A percentile compares a stretch with the other conserved stretches of the same genome.
These are phyloP conservation scores for Ephydatia muelleri DNA, from an alignment of 37 sponge, comb jelly and placozoan genomes.

Conservation along the genomic window DNA sequence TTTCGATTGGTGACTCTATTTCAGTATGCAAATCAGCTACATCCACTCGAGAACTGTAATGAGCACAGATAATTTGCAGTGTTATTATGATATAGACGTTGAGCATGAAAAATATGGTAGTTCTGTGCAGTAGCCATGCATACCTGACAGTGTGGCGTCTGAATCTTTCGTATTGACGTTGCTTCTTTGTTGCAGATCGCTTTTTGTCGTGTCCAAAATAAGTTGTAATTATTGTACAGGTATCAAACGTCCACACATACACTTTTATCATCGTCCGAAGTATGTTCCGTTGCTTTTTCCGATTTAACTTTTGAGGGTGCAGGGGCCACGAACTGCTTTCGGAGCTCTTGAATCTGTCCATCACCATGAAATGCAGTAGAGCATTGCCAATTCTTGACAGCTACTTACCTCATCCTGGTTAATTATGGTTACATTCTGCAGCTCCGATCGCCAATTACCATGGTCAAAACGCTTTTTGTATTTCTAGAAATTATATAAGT, in stretches of 20 bases:
- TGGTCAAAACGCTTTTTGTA: conserved; percentile 2
- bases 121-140: too few relatives aligned
- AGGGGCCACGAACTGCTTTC: neutral
- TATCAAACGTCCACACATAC: neutral
- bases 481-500: neutral
- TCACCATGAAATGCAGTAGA: too few relatives aligned
- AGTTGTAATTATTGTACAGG: too few relatives aligned
- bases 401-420: conserved; percentile 51
- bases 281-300: neutral
- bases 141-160: neutral
- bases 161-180: neutral
- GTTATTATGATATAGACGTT: too few relatives aligned
- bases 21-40: neutral
- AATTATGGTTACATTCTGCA: conserved; percentile 46
- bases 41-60: neutral
- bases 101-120: too few relatives aligned
- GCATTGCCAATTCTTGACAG: neutral
- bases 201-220: neutral
- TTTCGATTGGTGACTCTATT: neutral
- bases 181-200: neutral
- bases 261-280: neutral
- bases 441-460: conserved; percentile 42
- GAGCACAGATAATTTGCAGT: too few relatives aligned
- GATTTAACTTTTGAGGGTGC: neutral
- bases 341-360: neutral